These are phyloP conservation scores for Pteria penguin DNA, from an alignment of 2,888 invertebrate species.

Conservation along the genomic window DNA sequence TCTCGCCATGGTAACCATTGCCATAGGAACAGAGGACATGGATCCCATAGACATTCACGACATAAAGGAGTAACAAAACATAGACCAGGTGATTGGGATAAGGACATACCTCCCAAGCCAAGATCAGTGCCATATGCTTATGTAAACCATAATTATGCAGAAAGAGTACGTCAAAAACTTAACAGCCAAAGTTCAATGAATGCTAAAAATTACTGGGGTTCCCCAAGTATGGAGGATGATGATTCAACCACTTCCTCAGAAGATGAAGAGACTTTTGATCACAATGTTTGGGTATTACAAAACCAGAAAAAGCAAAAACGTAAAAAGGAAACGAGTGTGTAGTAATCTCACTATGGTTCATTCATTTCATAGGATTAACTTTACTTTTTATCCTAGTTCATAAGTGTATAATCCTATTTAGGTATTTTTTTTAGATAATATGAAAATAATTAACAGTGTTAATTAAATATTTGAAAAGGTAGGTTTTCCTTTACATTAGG, in stretches of 20 bases:
- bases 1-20: constrained; percentile 62
- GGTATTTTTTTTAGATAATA: too few species aligned
- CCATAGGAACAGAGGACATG: constrained; percentile 55
- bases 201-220: constrained; percentile 36
- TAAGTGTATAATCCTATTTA: too few species aligned
- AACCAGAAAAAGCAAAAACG: constrained; percentile 61
- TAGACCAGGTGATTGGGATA: constrained; percentile 74
- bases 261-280: constrained; percentile 69
- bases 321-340: constrained; percentile 78
- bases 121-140: constrained; percentile 72
- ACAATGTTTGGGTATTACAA: constrained; percentile 74
- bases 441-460: too few species aligned
- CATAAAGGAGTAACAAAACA: constrained; percentile 67
- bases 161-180: constrained; percentile 72
- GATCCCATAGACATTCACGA: constrained; percentile 56
- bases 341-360: constrained; percentile 5
- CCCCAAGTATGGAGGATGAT: constrained; percentile 65
- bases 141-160: constrained; percentile 74
- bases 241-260: constrained; percentile 58
- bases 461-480: too few species aligned
- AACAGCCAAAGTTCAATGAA: constrained; percentile 65
- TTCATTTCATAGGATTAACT: too few species aligned
- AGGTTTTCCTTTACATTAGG: too few species aligned
- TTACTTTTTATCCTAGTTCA: too few species aligned
- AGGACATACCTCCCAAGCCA: constrained; percentile 53